Percentiles rank a stretch among this genome's conserved stretches.
phyloP scores from a whole-genome alignment of 1,140 invertebrate genomes.

The Drosophila tani region DNA sequence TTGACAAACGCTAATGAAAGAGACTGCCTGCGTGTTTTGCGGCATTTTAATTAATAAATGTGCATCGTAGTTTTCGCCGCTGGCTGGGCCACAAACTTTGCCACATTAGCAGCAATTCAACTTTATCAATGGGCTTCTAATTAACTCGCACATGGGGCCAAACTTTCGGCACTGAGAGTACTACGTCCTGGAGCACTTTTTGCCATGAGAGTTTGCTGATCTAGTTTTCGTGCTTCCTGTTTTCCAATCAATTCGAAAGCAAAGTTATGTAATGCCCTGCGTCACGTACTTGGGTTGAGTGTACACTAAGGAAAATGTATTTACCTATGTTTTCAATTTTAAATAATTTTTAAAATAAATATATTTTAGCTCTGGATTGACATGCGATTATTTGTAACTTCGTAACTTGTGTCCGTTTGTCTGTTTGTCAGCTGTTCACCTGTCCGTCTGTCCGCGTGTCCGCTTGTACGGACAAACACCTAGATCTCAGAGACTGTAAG shows the following conservation, averaged over 20 bases:
- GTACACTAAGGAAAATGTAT: not conserved
- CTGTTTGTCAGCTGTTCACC: no score
- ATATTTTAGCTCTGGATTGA: no score
- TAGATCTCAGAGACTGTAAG: no score
- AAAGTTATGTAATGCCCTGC: constrained; percentile 43
- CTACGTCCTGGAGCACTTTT: constrained; percentile 26
- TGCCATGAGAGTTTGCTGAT: constrained; percentile 55
- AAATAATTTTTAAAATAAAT: no score
- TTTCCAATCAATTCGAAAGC: constrained; percentile 56
- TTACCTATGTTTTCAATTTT: no score
- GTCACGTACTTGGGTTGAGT: constrained; percentile 56
- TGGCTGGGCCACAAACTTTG: constrained; percentile 15
- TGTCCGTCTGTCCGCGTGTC: no score
- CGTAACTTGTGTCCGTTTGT: no score
- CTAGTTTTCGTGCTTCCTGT: constrained; percentile 50
- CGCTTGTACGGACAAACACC: no score
- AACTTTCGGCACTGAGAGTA: constrained; percentile 16
- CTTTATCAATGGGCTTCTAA: constrained; percentile 75
- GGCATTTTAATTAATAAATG: constrained; percentile 79
- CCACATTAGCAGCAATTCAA: constrained; percentile 70
- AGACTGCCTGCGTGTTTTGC: constrained; percentile 45
- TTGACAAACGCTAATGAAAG: constrained; percentile 65
- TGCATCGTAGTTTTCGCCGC: constrained; percentile 24
- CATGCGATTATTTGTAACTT: no score
- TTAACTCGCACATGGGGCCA: constrained; percentile 55